Percentiles rank a stretch among this genome's conserved stretches.
Conservation (phyloP, 1,140 invertebrate species). For the Elysia chlorotica region DNA sequence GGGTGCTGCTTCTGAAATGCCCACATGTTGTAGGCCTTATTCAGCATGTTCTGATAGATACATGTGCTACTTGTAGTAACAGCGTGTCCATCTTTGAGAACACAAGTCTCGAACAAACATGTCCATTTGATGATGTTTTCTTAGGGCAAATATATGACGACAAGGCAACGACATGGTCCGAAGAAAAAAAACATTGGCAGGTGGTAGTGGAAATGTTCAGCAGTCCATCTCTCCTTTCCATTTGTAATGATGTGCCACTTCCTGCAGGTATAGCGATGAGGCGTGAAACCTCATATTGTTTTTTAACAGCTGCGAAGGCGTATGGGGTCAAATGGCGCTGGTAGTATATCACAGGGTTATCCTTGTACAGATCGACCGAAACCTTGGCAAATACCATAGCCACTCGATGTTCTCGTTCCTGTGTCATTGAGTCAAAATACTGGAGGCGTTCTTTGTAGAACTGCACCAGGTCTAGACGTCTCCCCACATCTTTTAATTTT, state of each 20-base stretch:
- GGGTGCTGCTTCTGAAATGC: too few relatives aligned
- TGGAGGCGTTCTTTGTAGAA: neutral
- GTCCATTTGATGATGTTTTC: neutral
- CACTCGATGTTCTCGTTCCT: neutral
- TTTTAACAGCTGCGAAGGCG: neutral
- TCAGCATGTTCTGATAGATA: too few relatives aligned
- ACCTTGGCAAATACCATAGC: neutral
- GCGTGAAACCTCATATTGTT: neutral
- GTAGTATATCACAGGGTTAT: neutral
- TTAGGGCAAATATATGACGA: neutral
- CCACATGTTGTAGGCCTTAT: too few relatives aligned
- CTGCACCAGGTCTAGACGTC: neutral
- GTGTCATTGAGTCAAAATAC: neutral
- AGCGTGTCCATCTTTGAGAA: neutral
- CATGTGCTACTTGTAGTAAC: neutral
- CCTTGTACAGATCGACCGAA: neutral
- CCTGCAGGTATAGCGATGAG: neutral
- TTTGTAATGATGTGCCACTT: neutral
- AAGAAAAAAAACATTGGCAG: constrained; percentile 2
- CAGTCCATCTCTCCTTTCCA: neutral
- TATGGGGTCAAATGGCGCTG: neutral
- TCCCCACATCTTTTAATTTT: neutral
- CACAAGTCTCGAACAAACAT: neutral
- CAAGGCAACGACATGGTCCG: constrained; percentile 4
- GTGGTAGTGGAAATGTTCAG: neutral